Base-by-base conservation (phyloP, 2,888 invertebrate species). In the Clunio marinus region DNA sequence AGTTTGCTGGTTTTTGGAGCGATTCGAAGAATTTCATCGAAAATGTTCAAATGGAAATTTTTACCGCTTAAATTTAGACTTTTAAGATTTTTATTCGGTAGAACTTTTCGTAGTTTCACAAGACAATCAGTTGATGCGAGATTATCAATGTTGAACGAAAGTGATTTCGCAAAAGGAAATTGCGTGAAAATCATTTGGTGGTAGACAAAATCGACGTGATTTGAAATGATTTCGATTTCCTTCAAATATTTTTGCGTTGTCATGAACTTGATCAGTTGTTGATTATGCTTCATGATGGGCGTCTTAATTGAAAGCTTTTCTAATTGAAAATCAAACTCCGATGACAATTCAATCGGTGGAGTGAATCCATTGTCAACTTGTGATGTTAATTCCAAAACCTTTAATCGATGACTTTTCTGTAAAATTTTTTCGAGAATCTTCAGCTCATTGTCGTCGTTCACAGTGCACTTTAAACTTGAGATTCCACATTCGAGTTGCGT, bases 111-210 rank as follows among this genome's bases (percentile, higher is more conserved):
- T 4, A 57, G 27, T 57, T 24, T 13, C 5, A 2, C 5, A 7
- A 57, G 27, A 27, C 57, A 27, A 27, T 57, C 57, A 22, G 27
- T 10, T 4, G 57, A 25, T 2, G 20, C 25, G 15, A 57, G 57
- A n/a, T 24, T 25, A 8, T 57, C 57, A 15, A 57, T 27, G 13
- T 57, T 57, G 13, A 57, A 22, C 13, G 20, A 22, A 57, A 57
- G 5, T 27, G 7, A 10, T 27, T 15, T 25, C 2, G n/a, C 27
- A 13, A 3, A 25, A 4, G 57, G 57, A 8, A 57, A 27, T 10
- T 20, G 13, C n/a, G 57, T 57, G 57, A 57, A 57, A 24, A 57
- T 57, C 57, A 57, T 27, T n/a, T 27, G 57, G 10, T 57, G 57
- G 13, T 27, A 27, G 2, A 24, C 25, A 22, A 57, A 57, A 22